Base-by-base conservation (phyloP, 2,888 invertebrate species). In the Tricholauxania praeusta region DNA sequence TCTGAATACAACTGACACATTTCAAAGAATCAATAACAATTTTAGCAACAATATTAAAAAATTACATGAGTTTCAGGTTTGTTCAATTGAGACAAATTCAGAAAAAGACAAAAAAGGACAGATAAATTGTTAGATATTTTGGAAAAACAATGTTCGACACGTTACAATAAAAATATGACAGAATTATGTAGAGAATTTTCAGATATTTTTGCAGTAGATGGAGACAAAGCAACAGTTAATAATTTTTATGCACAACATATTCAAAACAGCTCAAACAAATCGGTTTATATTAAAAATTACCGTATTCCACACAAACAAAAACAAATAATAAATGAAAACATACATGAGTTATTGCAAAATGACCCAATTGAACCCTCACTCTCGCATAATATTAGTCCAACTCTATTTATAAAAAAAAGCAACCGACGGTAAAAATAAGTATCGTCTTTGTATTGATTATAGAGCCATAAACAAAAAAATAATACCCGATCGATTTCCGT, bases 291-390 rank as follows among this genome's bases (percentile, higher is more conserved):
- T 28, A 28, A 28, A 28, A 28, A 28, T 28, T 28, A 28, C 28
- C 28, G 28, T 28, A 28, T 28, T 28, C 28, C 28, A 28, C 28
- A 28, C 28, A 28, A 28, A 28, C 28, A 28, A 28, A 28, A 28
- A 17, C 15, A 53, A 53, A 53, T 53, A 53, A 53, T 53, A 53
- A 53, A 53, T 53, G n/a, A 53, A 53, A 53, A 53, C n/a, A 53
- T n/a, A 53, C 15, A 10, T 12, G 53, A 53, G 8, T 1, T 53
- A 53, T 17, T 53, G 8, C 53, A 53, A 53, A 53, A 53, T n/a
- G 53, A 52, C n/a, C n/a, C n/a, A n/a, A n/a, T n/a, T n/a, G n/a
- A n/a, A n/a, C n/a, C n/a, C n/a, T n/a, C n/a, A n/a, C n/a, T n/a
- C n/a, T n/a, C n/a, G n/a, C n/a, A n/a, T n/a, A n/a, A n/a, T n/a